Base-by-base conservation (phyloP, 2,888 invertebrate species). In the Heteromurus nitidus region DNA sequence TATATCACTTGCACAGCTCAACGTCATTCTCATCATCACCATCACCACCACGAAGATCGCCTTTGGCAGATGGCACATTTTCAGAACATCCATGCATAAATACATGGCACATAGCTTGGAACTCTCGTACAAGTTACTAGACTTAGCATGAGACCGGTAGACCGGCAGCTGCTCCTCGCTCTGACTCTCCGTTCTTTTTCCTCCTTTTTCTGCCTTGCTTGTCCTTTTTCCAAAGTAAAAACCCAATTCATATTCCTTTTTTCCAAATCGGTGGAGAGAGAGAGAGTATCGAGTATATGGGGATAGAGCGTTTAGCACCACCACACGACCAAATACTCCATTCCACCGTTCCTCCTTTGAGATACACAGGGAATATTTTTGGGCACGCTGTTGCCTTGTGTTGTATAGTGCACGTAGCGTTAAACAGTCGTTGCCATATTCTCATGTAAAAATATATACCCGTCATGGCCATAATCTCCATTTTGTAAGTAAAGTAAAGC, bases 71-170 rank as follows among this genome's bases (percentile, higher is more conserved):
- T 62, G 60, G 62, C 62, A 73, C 24, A 55, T 58, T 60, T 58
- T 36, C 60, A 22, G n/a, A 58, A 62, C 72, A 62, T 50, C 72
- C 72, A 73, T 73, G 72, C 72, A 75, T 80, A 80, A 80, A 80
- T 80, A 80, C 80, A 80, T 80, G 80, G 80, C 20, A 68, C 80
- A 80, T 70, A 73, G 80, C 47, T 80, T 67, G 72, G 47, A 73
- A 72, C 55, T 64, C 20, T 72, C 53, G 80, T 80, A 80, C 80
- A 73, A 64, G 72, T 80, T 73, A 80, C 42, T 67, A 80, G 72
- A 60, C 80, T 80, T 73, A 80, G 80, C 73, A 73, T 80, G 80
- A 80, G 80, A 74, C 67, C 80, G 80, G 80, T 73, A 79, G 79
- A 80, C 72, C 67, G 80, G 80, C 80, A 73, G 80, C 80, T 73